These are phyloP conservation scores for Neoascia interrupta DNA, from an alignment of 2,888 invertebrate genomes.

Conservation along the genomic window DNA sequence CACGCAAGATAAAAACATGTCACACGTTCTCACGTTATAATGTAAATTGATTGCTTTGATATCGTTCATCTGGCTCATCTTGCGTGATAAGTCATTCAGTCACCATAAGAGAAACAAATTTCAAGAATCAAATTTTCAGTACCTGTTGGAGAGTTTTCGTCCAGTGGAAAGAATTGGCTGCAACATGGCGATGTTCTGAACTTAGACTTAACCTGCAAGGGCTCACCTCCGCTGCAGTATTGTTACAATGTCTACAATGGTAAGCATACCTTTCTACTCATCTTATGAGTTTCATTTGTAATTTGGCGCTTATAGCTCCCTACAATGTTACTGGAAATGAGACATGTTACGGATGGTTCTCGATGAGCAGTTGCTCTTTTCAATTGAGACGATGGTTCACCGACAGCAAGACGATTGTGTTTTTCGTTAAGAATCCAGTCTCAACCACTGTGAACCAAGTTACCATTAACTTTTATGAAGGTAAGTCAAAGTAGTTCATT, in stretches of 20 bases:
- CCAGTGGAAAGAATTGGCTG: constrained; percentile 90
- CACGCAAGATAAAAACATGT: too few relatives aligned
- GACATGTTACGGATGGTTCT: constrained; percentile 81
- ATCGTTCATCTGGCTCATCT: too few relatives aligned
- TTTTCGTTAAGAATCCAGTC: constrained; percentile 89
- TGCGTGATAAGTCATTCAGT: too few relatives aligned
- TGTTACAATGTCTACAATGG: constrained; percentile 85
- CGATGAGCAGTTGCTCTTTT: constrained; percentile 82
- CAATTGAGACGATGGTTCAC: constrained; percentile 85
- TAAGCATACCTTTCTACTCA: constrained; percentile 42
- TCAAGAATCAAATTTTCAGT: too few relatives aligned
- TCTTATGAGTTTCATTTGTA: background rate
- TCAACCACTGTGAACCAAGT: constrained; percentile 85
- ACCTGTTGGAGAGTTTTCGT: constrained; percentile 85
- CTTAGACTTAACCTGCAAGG: constrained; percentile 86
- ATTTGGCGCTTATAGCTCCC: constrained; percentile 73
- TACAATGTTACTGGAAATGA: constrained; percentile 88
- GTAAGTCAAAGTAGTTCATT: too few relatives aligned
- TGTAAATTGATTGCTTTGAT: too few relatives aligned
- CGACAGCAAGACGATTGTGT: constrained; percentile 87
- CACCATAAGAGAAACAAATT: too few relatives aligned
- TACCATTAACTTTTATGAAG: constrained; percentile 91
- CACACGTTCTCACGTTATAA: too few relatives aligned
- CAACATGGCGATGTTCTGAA: constrained; percentile 89
- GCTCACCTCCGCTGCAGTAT: constrained; percentile 86